Percentiles rank a stretch among this genome's conserved stretches.
These are phyloP conservation scores for Bombyx mori DNA, from an alignment of 1,140 invertebrate genomes.

Conservation along the genomic window DNA sequence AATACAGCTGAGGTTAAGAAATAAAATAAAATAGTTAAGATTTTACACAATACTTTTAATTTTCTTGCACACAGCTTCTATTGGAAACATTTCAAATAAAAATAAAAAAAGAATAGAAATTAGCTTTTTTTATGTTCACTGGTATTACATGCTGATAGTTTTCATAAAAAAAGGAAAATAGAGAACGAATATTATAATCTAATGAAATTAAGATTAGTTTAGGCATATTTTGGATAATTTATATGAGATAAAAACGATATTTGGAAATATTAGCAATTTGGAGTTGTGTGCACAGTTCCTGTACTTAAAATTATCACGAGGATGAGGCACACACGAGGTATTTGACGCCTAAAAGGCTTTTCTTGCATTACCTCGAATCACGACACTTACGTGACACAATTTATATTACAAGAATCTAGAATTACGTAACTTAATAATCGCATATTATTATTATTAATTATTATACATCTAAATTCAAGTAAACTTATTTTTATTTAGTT, in stretches of 20 bases:
- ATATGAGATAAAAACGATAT: constrained; percentile 36
- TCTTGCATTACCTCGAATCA: constrained; percentile 26
- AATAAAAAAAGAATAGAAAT: too few species aligned
- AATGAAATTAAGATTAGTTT: constrained; percentile 24
- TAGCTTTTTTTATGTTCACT: too few species aligned
- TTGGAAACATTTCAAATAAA: constrained; percentile 43
- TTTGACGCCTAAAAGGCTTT: constrained; percentile 13
- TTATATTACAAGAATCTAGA: constrained; percentile 60
- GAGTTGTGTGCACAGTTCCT: constrained; percentile 47
- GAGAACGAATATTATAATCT: too few species aligned
- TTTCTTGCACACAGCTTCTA: constrained; percentile 68
- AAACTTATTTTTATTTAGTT: constrained; percentile 68
- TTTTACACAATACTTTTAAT: constrained; percentile 65
- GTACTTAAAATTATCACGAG: constrained; percentile 58
- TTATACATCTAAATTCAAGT: constrained; percentile 69
- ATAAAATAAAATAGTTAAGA: constrained; percentile 6
- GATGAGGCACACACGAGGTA: constrained; percentile 50
- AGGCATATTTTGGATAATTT: constrained; percentile 38
- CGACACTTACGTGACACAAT: constrained; percentile 42
- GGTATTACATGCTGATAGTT: too few species aligned
- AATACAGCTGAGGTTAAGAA: too few species aligned
- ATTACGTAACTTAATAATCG: constrained; percentile 68
- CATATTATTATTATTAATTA: constrained; percentile 33
- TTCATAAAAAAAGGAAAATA: too few species aligned
- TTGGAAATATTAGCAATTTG: constrained; percentile 28